phyloP scores from a whole-genome alignment of 92 coral and sea anemone species.

The Scolanthus callimorphus region DNA sequence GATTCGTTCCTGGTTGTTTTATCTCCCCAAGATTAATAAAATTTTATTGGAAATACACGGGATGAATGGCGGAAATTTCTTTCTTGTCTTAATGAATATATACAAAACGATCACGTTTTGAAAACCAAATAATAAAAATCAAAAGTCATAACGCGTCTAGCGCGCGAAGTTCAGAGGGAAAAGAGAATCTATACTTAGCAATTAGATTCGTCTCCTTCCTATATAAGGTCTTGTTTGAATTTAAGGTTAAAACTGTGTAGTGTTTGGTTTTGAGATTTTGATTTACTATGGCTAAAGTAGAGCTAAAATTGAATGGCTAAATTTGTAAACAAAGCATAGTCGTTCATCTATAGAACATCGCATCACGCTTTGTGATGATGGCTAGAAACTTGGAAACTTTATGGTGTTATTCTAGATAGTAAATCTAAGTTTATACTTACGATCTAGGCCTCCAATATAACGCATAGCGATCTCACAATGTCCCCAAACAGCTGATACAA shows the following conservation, averaged over 20 bases:
- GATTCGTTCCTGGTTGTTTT: too few relatives aligned
- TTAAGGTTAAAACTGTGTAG: neutral
- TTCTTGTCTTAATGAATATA: too few relatives aligned
- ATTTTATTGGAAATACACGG: too few relatives aligned
- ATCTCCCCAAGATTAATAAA: too few relatives aligned
- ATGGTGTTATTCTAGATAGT: slow-evolving; percentile 6
- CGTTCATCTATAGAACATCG: neutral
- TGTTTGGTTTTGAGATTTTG: neutral
- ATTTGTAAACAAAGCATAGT: slow-evolving; percentile 15
- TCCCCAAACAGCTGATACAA: slow-evolving; percentile 99
- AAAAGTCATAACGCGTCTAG: neutral
- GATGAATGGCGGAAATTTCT: too few relatives aligned
- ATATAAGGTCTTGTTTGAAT: too few relatives aligned
- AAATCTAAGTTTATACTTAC: slow-evolving; percentile 62
- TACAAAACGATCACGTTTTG: too few relatives aligned
- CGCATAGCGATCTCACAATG: slow-evolving; percentile 97
- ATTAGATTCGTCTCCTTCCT: too few relatives aligned
- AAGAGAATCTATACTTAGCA: too few relatives aligned
- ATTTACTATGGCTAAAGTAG: neutral
- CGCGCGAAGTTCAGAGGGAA: too few relatives aligned
- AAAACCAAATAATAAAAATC: too few relatives aligned
- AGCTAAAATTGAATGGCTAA: slow-evolving; percentile 16
- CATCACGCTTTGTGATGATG: neutral
- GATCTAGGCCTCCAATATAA: slow-evolving; percentile 96
- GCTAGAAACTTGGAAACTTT: neutral